These are phyloP conservation scores for Muricea muricata DNA, from an alignment of 92 coral and sea anemone species.

Conservation along the genomic window DNA sequence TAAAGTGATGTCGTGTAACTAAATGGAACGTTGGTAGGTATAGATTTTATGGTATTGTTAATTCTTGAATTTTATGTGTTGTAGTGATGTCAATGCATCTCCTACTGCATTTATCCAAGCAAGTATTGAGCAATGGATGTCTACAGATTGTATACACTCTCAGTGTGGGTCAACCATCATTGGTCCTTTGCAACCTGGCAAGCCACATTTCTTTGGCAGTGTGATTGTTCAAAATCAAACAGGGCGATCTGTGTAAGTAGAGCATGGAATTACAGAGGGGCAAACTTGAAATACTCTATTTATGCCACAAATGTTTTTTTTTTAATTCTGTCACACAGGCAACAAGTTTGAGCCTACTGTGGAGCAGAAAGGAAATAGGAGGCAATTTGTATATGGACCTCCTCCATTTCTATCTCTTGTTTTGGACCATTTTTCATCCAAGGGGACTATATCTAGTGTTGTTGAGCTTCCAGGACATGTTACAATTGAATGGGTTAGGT, in stretches of 20 bases:
- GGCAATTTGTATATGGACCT: slow-evolving; percentile 53
- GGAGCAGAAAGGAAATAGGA: slow-evolving; percentile 38
- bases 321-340: slow-evolving; percentile 11
- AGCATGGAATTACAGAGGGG: neutral
- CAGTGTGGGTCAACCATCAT: neutral
- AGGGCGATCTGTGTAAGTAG: neutral
- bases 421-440: slow-evolving; percentile 60
- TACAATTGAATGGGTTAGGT: too few relatives aligned
- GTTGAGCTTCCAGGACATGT: too few relatives aligned
- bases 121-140: neutral
- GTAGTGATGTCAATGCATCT: neutral
- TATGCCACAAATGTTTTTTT: too few relatives aligned
- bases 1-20: too few relatives aligned
- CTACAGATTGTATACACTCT: neutral
- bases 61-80: neutral
- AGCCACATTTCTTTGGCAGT: neutral
- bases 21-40: too few relatives aligned
- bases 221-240: neutral
- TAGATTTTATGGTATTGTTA: too few relatives aligned
- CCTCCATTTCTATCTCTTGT: slow-evolving; percentile 66
- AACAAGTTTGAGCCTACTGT: slow-evolving; percentile 46
- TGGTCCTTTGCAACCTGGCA: neutral
- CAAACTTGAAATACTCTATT: neutral
- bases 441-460: too few relatives aligned
- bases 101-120: neutral